Conservation (phyloP, 2,113 vertebrate species). For the Isurus oxyrinchus region DNA sequence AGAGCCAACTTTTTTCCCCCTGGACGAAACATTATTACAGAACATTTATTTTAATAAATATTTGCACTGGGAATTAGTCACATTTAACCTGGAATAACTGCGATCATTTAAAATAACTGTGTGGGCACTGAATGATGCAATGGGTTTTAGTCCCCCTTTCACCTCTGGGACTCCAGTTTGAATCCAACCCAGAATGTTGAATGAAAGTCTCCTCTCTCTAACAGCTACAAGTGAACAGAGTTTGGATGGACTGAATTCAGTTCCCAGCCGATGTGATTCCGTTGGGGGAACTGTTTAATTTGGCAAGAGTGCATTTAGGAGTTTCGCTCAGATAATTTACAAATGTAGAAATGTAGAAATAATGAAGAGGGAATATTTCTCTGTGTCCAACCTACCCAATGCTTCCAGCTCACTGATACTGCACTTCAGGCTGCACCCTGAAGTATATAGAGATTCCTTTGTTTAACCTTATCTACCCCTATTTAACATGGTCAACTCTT, state of each 20-base stretch:
- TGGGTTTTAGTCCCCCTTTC: background rate
- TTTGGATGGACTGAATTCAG: background rate
- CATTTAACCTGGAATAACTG: background rate
- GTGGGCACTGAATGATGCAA: background rate
- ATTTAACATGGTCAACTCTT: background rate
- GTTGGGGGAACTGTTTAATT: background rate
- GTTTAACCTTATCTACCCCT: background rate
- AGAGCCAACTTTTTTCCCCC: background rate
- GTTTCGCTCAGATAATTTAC: background rate
- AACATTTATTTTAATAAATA: constrained; percentile 7
- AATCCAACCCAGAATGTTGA: background rate
- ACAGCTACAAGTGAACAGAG: background rate
- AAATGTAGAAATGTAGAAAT: background rate
- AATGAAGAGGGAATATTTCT: background rate
- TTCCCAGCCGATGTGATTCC: background rate
- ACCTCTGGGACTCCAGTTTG: background rate
- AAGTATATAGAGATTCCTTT: background rate
- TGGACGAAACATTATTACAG: background rate
- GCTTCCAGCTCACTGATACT: background rate
- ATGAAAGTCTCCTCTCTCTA: constrained; percentile 26
- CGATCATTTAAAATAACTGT: background rate
- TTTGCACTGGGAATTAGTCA: background rate
- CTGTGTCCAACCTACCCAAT: background rate
- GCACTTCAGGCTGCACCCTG: background rate
- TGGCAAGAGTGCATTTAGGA: background rate